A percentile compares a stretch with the other conserved stretches of the same genome.
phyloP scores from a whole-genome alignment of 2,113 vertebrate genomes.

The Todiramphus saurophagus region DNA sequence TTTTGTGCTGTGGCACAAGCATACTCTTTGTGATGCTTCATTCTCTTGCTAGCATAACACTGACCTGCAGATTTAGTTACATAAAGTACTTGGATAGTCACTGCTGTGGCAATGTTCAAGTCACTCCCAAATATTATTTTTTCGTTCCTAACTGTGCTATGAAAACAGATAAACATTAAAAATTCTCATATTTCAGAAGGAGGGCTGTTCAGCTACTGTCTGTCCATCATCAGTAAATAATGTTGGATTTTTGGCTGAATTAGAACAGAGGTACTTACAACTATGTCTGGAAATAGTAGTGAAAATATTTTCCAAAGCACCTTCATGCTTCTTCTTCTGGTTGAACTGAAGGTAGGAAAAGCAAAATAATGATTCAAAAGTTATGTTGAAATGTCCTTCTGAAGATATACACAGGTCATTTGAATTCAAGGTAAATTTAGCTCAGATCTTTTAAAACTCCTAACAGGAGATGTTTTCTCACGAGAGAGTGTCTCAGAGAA shows the following conservation, averaged over 20 bases:
- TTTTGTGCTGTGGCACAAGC: background rate
- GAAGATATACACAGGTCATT: background rate
- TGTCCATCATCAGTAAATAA: background rate
- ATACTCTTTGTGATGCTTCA: background rate
- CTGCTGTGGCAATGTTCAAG: background rate
- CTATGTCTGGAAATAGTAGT: background rate
- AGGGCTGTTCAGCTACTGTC: background rate
- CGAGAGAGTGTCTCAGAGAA: background rate
- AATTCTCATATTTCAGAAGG: background rate
- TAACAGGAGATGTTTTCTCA: background rate
- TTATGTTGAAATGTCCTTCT: background rate
- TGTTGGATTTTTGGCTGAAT: background rate
- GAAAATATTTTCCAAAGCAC: background rate
- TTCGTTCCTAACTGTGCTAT: background rate
- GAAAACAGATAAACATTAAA: background rate
- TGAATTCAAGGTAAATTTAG: conserved; percentile 1
- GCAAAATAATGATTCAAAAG: background rate
- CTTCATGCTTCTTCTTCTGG: background rate
- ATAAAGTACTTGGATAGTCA: background rate
- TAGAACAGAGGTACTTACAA: background rate
- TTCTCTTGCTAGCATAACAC: background rate
- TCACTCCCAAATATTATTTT: background rate
- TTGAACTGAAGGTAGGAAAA: background rate
- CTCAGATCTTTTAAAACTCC: background rate
- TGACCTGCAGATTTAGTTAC: background rate